These are phyloP conservation scores for Thermophis baileyi DNA, from an alignment of 2,113 vertebrate genomes.

Conservation along the genomic window DNA sequence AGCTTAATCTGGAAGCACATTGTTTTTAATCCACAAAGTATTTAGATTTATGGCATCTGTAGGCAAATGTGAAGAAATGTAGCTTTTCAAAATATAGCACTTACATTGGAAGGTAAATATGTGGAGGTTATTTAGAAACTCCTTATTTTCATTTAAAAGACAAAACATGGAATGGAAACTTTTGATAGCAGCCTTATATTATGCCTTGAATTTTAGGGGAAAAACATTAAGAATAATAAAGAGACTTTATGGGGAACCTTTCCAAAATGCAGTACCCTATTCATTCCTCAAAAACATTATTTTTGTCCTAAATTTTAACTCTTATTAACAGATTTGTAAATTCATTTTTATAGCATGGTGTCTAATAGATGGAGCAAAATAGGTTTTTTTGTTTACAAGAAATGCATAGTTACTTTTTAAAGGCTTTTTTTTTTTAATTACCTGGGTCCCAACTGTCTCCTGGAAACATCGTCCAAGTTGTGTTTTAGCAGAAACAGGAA, in stretches of 20 bases:
- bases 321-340: not conserved
- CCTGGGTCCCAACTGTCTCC: conserved; percentile 91
- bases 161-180: not conserved
- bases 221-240: not conserved
- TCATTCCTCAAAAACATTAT: not conserved
- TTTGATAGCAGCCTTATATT: not conserved
- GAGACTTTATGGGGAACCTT: not conserved
- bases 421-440: conserved; percentile 53
- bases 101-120: not conserved
- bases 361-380: not conserved
- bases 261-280: not conserved
- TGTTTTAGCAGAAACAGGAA: conserved; percentile 86
- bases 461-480: conserved; percentile 95
- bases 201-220: not conserved
- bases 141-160: not conserved
- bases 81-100: not conserved
- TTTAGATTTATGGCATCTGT: not conserved
- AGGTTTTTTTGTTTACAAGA: not conserved
- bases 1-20: not conserved
- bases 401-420: conserved; percentile 1
- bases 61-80: not conserved
- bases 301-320: not conserved
- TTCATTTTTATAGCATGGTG: not conserved
- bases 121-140: not conserved
- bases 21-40: not conserved